Conservation (phyloP, 2,797 vertebrate genomes). For the Gephyroberyx darwinii region DNA sequence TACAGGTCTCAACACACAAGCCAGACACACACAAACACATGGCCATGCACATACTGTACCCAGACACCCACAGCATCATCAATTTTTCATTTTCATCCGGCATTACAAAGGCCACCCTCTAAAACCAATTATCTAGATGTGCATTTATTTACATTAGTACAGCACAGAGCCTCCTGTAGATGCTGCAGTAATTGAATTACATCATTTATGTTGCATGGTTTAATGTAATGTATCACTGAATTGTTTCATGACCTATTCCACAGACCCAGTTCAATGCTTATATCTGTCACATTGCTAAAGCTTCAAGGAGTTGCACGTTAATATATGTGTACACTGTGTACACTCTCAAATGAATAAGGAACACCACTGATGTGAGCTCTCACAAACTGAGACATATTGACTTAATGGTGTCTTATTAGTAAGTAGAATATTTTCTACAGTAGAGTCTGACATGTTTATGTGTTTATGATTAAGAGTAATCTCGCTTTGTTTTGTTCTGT, state of each 20-base stretch:
- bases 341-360: slow-evolving; percentile 54
- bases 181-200: slow-evolving; percentile 25
- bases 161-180: not conserved
- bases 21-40: not conserved
- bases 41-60: not conserved
- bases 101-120: not conserved
- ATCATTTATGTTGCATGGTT: not conserved
- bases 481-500: slow-evolving; percentile 21
- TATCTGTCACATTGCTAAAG: slow-evolving; percentile 31
- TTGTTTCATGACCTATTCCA: slow-evolving; percentile 1
- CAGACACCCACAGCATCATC: not conserved
- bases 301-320: slow-evolving; percentile 54
- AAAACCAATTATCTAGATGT: slow-evolving; percentile 7
- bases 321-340: slow-evolving; percentile 43
- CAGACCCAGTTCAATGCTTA: slow-evolving; percentile 7
- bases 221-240: slow-evolving; percentile 6
- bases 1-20: not conserved
- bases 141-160: slow-evolving; percentile 34
- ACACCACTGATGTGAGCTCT: slow-evolving; percentile 41
- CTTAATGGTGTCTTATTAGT: slow-evolving; percentile 7
- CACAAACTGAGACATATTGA: slow-evolving; percentile 42
- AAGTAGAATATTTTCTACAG: slow-evolving; percentile 39
- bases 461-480: slow-evolving; percentile 44
- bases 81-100: not conserved
- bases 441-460: slow-evolving; percentile 25